Evolutionary conservation across 1,140 invertebrate species (phyloP), one percentile per base, ranked within the genome.

Genomic region (Caenorhabditis latens): DNA sequence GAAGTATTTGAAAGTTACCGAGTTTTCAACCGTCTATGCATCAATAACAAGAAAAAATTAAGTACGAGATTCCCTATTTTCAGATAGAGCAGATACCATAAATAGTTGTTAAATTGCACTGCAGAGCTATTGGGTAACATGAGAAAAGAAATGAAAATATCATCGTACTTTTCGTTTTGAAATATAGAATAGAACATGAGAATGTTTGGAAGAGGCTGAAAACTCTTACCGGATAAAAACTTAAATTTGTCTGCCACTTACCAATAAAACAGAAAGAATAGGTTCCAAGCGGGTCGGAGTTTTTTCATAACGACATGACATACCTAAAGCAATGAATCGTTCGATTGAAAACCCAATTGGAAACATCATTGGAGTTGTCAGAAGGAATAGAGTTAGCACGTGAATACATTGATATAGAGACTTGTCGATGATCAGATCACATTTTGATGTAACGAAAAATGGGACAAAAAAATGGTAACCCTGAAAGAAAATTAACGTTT

Each of bases 111-210:
- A 11, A 63, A 63, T 32, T 63, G 61, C 11, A 11, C 9, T 2
- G 61, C 61, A 11, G 61, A 63, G 6, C 24, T 63, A 21, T 40
- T 63, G 19, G 61, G 61, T 24, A 63, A 24, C 61, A 63, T 63
- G 2, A 63, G 61, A 14, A 63, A 63, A 32, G 61, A 63, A 32
- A 63, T 63, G 21, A 63, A 63, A 32, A 63, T 63, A 32, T 63
- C 61, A 63, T 63, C 61, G 24, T 13, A 63, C 32, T 32, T 63
- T 13, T 63, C 61, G 21, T 63, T 32, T 32, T 63, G 1, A 9
- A 63, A 63, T 8, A 63, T 63, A 8, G 24, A 63, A 63, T 32
- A 32, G 24, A 63, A 32, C 5, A 63, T 40, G 24, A 63, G 11
- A 9, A 63, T 8, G 24, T 63, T 63, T 9, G 61, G 61, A 63